Percentiles rank a stretch among this genome's conserved stretches.
phyloP scores from a whole-genome alignment of 2,888 invertebrate genomes.

The Emmelina monodactyla region DNA sequence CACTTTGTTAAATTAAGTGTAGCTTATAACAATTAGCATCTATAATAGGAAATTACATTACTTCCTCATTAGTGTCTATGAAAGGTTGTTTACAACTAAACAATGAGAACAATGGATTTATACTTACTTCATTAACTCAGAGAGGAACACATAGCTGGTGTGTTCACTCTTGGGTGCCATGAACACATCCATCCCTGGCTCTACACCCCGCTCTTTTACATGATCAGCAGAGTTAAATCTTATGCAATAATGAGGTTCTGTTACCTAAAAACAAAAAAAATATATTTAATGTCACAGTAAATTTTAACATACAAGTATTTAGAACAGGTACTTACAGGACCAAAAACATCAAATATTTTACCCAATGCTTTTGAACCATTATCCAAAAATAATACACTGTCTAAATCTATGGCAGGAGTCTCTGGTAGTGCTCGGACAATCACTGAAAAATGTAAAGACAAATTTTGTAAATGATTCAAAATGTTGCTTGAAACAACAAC shows the following conservation, averaged over 20 bases:
- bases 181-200: conserved; percentile 77
- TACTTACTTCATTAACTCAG: conserved; percentile 74
- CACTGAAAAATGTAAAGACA: conserved; percentile 65
- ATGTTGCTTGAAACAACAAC: not conserved
- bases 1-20: no score
- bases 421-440: conserved; percentile 76
- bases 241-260: conserved; percentile 87
- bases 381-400: conserved; percentile 86
- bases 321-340: conserved; percentile 60
- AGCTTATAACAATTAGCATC: no score
- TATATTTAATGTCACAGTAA: not conserved
- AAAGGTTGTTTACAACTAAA: no score
- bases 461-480: not conserved
- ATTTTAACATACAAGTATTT: not conserved
- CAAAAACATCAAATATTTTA: conserved; percentile 90
- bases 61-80: no score
- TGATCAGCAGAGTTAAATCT: conserved; percentile 85
- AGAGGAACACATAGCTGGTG: conserved; percentile 78
- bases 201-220: conserved; percentile 71
- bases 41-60: no score
- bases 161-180: conserved; percentile 80
- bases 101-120: no score
- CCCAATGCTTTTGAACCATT: conserved; percentile 78
- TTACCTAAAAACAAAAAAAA: conserved; percentile 51
- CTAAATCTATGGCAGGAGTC: conserved; percentile 83